A percentile compares a stretch with the other conserved stretches of the same genome.
phyloP scores from a whole-genome alignment of 2,113 vertebrate genomes.

The Anas platyrhynchos region DNA sequence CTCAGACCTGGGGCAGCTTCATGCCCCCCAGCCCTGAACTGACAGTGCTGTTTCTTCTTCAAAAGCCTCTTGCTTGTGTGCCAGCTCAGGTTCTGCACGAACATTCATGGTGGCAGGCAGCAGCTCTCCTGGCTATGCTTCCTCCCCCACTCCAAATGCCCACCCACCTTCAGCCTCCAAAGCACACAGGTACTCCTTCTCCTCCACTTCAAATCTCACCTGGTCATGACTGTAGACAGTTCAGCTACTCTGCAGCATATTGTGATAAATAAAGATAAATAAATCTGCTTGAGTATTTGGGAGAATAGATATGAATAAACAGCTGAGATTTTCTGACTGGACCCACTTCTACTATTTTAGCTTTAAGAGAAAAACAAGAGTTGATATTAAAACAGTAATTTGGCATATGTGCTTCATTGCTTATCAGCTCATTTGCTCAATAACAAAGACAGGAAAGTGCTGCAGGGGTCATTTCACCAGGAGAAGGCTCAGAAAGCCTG shows the following conservation, averaged over 20 bases:
- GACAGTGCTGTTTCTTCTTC: not conserved
- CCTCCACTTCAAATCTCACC: not conserved
- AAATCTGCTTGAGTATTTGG: not conserved
- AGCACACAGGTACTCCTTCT: rapidly evolving
- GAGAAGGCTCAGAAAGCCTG: constrained; percentile 30
- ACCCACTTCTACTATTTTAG: not conserved
- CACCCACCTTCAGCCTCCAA: not conserved
- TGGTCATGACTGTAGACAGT: not conserved
- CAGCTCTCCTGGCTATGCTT: not conserved
- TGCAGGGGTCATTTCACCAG: not conserved
- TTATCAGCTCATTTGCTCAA: not conserved
- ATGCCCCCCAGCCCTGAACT: not conserved
- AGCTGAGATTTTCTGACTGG: not conserved
- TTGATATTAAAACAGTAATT: constrained; percentile 11
- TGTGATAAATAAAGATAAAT: not conserved
- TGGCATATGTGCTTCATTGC: not conserved
- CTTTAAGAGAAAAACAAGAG: not conserved
- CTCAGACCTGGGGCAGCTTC: not conserved
- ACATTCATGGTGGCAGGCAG: not conserved
- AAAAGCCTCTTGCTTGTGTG: not conserved
- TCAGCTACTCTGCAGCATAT: not conserved
- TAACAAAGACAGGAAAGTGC: constrained; percentile 24
- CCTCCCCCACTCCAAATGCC: not conserved
- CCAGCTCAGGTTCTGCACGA: not conserved
- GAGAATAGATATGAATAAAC: not conserved